Evolutionary conservation across 2,113 vertebrate genomes (phyloP).

Genomic region (Labeo rohita): DNA sequence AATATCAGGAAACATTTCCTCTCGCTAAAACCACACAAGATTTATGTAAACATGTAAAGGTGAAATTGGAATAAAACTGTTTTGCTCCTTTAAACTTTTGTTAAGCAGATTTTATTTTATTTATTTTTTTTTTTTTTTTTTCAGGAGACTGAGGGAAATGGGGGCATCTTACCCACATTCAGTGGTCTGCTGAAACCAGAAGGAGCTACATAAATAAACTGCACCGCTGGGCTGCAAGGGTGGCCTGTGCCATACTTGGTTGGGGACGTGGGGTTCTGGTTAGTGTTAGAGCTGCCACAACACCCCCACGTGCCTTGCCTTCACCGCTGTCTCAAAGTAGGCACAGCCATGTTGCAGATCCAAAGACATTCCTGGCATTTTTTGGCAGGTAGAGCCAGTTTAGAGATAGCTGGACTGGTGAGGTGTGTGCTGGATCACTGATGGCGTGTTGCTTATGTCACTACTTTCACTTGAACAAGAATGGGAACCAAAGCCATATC

Average conservation of each 20-base stretch:
- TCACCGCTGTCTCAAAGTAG: constrained; percentile 61
- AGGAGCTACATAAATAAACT: constrained; percentile 94
- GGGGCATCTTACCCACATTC: constrained; percentile 66
- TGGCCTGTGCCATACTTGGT: constrained; percentile 91
- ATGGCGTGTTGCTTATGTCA: constrained; percentile 67
- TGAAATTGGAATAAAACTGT: constrained; percentile 62
- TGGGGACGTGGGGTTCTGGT: constrained; percentile 86
- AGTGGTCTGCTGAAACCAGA: constrained; percentile 86
- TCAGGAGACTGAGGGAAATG: constrained; percentile 61
- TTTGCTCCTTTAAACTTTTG: constrained; percentile 70
- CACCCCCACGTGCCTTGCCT: constrained; percentile 49
- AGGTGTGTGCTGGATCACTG: constrained; percentile 55
- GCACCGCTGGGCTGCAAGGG: constrained; percentile 90
- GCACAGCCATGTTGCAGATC: constrained; percentile 48
- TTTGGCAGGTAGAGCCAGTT: constrained; percentile 60
- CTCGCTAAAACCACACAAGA: neutral
- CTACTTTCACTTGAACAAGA: constrained; percentile 75
- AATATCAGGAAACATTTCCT: neutral
- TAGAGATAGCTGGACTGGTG: constrained; percentile 52
- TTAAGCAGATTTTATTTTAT: constrained; percentile 51
- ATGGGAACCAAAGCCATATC: neutral
- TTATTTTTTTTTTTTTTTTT: constrained; percentile 60
- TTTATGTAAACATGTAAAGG: neutral
- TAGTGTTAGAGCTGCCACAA: constrained; percentile 94
- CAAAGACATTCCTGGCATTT: constrained; percentile 82